These are phyloP conservation scores for Indicator maculatus DNA, from an alignment of 2,113 vertebrate genomes.

Conservation along the genomic window DNA sequence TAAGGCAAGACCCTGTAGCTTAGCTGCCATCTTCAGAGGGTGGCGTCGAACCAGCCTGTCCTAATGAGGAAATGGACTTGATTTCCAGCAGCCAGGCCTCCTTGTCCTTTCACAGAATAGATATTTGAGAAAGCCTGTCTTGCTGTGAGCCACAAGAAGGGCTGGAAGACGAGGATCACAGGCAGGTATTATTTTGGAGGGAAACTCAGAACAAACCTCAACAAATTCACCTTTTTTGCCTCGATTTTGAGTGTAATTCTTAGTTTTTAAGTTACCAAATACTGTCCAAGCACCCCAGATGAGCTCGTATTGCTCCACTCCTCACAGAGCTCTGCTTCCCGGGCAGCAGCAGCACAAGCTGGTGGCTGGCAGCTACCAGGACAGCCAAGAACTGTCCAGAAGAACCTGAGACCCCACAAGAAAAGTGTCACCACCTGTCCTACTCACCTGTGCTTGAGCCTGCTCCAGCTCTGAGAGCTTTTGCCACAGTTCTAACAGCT, in stretches of 20 bases:
- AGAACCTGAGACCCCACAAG: background rate
- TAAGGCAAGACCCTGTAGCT: no score
- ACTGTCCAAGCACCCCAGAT: background rate
- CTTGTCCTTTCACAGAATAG: no score
- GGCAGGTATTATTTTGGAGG: background rate
- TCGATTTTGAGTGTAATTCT: background rate
- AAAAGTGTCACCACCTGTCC: background rate
- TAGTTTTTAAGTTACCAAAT: background rate
- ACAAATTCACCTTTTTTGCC: background rate
- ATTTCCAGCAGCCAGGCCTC: no score
- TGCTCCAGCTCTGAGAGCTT: constrained; percentile 98
- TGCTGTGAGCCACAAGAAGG: no score
- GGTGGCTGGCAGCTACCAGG: background rate
- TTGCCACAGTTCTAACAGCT: constrained; percentile 97
- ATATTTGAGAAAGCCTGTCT: no score
- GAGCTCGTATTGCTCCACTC: background rate
- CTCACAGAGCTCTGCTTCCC: background rate
- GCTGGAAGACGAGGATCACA: no score
- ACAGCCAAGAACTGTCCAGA: background rate
- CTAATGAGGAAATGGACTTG: no score
- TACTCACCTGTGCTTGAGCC: constrained; percentile 96
- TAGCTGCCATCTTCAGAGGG: no score
- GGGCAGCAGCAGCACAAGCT: background rate
- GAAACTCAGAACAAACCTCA: background rate
- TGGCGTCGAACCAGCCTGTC: no score